These are phyloP conservation scores for Crocallis elinguaria DNA, from an alignment of 2,888 invertebrate species.

Conservation along the genomic window DNA sequence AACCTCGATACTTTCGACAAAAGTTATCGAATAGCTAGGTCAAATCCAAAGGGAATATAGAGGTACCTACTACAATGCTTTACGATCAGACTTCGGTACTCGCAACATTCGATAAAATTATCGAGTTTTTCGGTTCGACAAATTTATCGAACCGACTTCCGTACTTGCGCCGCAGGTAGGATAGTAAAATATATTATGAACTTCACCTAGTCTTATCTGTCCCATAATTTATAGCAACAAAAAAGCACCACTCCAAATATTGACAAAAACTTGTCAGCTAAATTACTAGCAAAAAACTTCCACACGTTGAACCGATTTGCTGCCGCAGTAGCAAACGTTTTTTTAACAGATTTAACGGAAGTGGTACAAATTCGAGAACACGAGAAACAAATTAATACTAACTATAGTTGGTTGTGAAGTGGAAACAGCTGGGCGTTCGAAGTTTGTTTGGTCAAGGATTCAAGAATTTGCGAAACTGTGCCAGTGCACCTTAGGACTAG, in stretches of 20 bases:
- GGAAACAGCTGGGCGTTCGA: conserved; percentile 66
- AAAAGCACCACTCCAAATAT: conserved; percentile 36
- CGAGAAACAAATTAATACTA: conserved; percentile 76
- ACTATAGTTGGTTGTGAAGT: conserved; percentile 53
- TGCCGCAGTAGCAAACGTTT: conserved; percentile 43
- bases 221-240: conserved; percentile 4
- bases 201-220: too few species aligned
- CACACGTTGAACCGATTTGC: conserved; percentile 41
- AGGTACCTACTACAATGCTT: too few species aligned
- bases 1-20: too few species aligned
- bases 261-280: conserved; percentile 35
- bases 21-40: too few species aligned
- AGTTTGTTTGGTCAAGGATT: conserved; percentile 32
- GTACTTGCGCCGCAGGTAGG: too few species aligned
- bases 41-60: too few species aligned
- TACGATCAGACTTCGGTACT: too few species aligned
- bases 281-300: conserved; percentile 34
- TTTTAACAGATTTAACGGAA: conserved; percentile 47
- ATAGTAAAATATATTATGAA: too few species aligned
- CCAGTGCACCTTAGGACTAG: neutral
- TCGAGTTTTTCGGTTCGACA: too few species aligned
- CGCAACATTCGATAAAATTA: too few species aligned
- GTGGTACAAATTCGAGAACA: conserved; percentile 78
- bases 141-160: too few species aligned
- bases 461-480: conserved; percentile 9